phyloP scores from a whole-genome alignment of 2,888 invertebrate genomes.

The Liodrosophila aerea region DNA sequence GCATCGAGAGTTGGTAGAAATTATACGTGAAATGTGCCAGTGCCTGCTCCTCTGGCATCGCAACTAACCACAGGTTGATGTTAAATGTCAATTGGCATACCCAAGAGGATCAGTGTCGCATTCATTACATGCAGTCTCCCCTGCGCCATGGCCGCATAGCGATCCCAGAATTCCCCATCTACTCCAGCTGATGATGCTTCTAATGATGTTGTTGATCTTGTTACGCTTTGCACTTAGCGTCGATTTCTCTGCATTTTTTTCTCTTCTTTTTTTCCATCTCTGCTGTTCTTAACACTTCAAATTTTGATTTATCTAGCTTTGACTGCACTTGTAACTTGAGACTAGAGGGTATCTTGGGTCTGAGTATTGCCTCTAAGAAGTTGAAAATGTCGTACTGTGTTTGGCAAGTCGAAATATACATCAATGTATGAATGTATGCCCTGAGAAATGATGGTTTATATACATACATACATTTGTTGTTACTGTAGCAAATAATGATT shows the following conservation, averaged over 20 bases:
- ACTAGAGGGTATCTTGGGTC: conserved; percentile 1
- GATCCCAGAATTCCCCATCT: conserved; percentile 4
- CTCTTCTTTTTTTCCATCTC: conserved; percentile 11
- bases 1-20: conserved; percentile 27
- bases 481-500: too few relatives aligned
- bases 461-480: too few relatives aligned
- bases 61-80: conserved; percentile 72
- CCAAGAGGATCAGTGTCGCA: conserved; percentile 70
- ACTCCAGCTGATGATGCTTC: conserved; percentile 37
- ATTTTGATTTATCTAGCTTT: conserved; percentile 68
- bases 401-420: too few relatives aligned
- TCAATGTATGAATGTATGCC: too few relatives aligned
- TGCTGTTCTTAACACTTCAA: conserved; percentile 39
- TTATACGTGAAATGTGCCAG: conserved; percentile 12
- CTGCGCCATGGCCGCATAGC: conserved; percentile 1
- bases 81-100: conserved; percentile 78
- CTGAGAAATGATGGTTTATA: too few relatives aligned
- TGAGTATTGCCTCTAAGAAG: too few relatives aligned
- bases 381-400: too few relatives aligned
- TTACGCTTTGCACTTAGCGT: conserved; percentile 69
- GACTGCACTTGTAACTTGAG: conserved; percentile 71
- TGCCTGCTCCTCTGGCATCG: conserved; percentile 3
- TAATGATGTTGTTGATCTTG: conserved; percentile 73
- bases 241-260: conserved; percentile 16
- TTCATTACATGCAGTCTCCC: conserved; percentile 58